phyloP scores from a whole-genome alignment of 2,888 invertebrate genomes.

The Drosophila acutilabella region DNA sequence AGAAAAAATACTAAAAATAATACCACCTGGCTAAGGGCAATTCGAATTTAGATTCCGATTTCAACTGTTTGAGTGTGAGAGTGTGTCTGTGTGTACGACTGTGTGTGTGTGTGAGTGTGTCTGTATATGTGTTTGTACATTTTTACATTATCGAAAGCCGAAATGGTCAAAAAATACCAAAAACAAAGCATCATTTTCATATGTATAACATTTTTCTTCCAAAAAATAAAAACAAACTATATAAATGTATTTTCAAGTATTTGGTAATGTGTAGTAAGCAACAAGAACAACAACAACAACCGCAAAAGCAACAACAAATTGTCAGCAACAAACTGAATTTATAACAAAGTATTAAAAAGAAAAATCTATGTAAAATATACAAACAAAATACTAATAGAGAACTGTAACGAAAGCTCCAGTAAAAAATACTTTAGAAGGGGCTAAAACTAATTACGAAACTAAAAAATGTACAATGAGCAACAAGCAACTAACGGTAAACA shows the following conservation, averaged over 20 bases:
- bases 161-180: slow-evolving; percentile 12
- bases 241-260: slow-evolving; percentile 52
- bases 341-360: slow-evolving; percentile 4
- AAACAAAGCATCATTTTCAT: slow-evolving; percentile 11
- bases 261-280: slow-evolving; percentile 38
- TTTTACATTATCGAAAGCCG: slow-evolving; percentile 46
- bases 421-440: slow-evolving; percentile 9
- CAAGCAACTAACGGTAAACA: slow-evolving; percentile 1
- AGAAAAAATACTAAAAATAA: slow-evolving; percentile 2
- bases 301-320: slow-evolving; percentile 6
- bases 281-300: slow-evolving; percentile 19
- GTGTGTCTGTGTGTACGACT: slow-evolving; percentile 3
- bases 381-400: background rate
- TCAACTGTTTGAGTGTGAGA: slow-evolving; percentile 31
- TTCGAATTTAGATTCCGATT: slow-evolving; percentile 59
- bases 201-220: slow-evolving; percentile 48
- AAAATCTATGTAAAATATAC: slow-evolving; percentile 9
- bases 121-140: slow-evolving; percentile 52
- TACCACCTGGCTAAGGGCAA: slow-evolving; percentile 42
- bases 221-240: slow-evolving; percentile 22
- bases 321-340: slow-evolving; percentile 18
- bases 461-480: slow-evolving; percentile 24
- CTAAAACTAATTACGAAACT: slow-evolving; percentile 11
- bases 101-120: slow-evolving; percentile 17
- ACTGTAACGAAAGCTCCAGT: slow-evolving; percentile 3